Conservation (phyloP, 2,113 vertebrate genomes). For the Mus spicilegus region DNA sequence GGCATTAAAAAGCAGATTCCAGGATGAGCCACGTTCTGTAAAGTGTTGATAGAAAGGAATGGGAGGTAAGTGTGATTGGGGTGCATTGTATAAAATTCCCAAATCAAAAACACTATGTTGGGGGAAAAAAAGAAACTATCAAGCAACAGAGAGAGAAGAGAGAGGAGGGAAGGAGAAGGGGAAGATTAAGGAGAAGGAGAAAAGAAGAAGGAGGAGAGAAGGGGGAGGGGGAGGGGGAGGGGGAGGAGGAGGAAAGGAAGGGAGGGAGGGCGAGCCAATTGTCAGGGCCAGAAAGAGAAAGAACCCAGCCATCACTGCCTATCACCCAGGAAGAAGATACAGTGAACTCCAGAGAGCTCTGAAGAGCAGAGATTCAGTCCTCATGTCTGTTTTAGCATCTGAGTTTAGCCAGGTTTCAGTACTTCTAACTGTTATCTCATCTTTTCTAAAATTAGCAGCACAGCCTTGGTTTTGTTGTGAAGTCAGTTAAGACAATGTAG, state of each 20-base stretch:
- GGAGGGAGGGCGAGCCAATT: not conserved
- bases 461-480: conserved; percentile 13
- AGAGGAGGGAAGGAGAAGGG: not conserved
- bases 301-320: not conserved
- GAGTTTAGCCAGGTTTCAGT: not conserved
- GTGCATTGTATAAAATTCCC: not conserved
- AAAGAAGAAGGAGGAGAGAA: no score
- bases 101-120: not conserved
- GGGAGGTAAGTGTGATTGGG: not conserved
- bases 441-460: not conserved
- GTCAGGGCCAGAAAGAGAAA: not conserved
- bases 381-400: not conserved
- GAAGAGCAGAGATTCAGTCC: not conserved
- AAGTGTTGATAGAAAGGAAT: not conserved
- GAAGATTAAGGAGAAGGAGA: accelerated
- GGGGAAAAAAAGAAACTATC: not conserved
- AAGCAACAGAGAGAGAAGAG: not conserved
- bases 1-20: not conserved
- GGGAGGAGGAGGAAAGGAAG: not conserved
- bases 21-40: not conserved
- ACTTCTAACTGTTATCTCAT: conserved; percentile 29
- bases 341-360: not conserved
- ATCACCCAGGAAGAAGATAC: not conserved
- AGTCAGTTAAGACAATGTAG: conserved; percentile 8
- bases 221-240: no score